Evolutionary conservation across 1,140 invertebrate species (phyloP).

Genomic region (Globodera ellingtonae): DNA sequence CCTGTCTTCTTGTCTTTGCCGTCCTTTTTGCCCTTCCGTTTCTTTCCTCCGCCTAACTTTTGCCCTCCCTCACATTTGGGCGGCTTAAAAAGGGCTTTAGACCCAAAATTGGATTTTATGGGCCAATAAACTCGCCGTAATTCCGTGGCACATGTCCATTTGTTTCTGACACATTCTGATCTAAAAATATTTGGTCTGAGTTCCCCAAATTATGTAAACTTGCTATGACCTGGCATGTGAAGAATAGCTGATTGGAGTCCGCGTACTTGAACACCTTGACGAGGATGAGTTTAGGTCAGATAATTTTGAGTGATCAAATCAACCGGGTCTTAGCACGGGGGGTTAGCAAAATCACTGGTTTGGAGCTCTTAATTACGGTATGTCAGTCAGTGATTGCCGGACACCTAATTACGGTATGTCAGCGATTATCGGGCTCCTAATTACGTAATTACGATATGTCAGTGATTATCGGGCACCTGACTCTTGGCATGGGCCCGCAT

Average conservation of each 20-base stretch:
- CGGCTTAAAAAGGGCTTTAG: slow-evolving; percentile 1
- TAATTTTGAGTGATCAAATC: slow-evolving; percentile 4
- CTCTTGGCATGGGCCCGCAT: slow-evolving; percentile 63
- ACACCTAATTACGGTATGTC: too few relatives aligned
- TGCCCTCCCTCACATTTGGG: slow-evolving; percentile 6
- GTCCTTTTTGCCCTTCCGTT: slow-evolving; percentile 1
- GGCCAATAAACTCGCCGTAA: slow-evolving; percentile 54
- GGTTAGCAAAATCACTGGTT: too few relatives aligned
- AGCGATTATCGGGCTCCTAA: too few relatives aligned
- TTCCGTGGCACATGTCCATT: slow-evolving; percentile 63
- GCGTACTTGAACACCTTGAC: slow-evolving; percentile 59
- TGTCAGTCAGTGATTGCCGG: too few relatives aligned
- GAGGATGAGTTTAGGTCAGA: not conserved
- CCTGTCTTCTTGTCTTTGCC: not conserved
- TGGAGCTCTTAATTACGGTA: too few relatives aligned
- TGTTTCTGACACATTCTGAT: slow-evolving; percentile 64
- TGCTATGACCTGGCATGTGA: slow-evolving; percentile 57
- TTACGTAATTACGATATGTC: too few relatives aligned
- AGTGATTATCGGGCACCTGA: slow-evolving; percentile 36
- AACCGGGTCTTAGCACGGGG: too few relatives aligned
- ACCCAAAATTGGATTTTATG: too few relatives aligned
- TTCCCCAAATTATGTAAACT: not conserved
- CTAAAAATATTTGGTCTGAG: not conserved
- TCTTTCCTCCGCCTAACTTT: not conserved
- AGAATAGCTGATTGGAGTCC: slow-evolving; percentile 64